Conservation (phyloP, 2,113 vertebrate species). For the Thymallus thymallus region DNA sequence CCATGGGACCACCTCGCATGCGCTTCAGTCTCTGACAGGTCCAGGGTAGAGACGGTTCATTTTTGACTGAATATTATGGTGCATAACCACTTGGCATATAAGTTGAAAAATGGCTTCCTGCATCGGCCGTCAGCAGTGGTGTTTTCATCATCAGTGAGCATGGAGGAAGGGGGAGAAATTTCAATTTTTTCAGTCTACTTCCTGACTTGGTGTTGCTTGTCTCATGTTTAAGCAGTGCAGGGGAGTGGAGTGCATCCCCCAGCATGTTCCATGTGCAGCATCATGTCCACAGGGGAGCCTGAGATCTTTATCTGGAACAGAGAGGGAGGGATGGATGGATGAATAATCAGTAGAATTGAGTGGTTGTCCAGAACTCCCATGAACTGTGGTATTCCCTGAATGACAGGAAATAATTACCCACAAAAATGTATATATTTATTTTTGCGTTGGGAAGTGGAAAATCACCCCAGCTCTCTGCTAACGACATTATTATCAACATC, state of each 20-base stretch:
- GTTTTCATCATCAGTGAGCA: conserved; percentile 83
- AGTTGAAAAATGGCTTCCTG: conserved; percentile 98
- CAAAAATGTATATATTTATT: neutral
- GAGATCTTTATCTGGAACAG: neutral
- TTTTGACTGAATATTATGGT: conserved; percentile 94
- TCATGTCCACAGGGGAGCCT: neutral
- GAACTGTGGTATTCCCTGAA: neutral
- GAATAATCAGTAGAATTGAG: neutral
- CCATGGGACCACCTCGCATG: neutral
- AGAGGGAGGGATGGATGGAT: neutral
- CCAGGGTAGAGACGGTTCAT: conserved; percentile 89
- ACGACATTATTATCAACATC: neutral
- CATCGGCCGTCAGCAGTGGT: conserved; percentile 90
- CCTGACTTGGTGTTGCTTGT: neutral
- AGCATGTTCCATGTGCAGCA: neutral
- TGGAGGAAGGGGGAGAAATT: conserved; percentile 4
- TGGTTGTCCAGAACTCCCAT: neutral
- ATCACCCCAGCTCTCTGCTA: neutral
- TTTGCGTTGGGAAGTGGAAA: neutral
- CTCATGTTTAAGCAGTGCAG: neutral
- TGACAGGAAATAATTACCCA: neutral
- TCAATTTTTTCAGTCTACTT: neutral
- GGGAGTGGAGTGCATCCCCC: neutral
- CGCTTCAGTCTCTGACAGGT: conserved; percentile 76
- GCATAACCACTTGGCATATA: conserved; percentile 98